Percentiles rank a stretch among this genome's conserved stretches.
Conservation (phyloP, 1,140 invertebrate species). For the Mesaphorura yosii region DNA sequence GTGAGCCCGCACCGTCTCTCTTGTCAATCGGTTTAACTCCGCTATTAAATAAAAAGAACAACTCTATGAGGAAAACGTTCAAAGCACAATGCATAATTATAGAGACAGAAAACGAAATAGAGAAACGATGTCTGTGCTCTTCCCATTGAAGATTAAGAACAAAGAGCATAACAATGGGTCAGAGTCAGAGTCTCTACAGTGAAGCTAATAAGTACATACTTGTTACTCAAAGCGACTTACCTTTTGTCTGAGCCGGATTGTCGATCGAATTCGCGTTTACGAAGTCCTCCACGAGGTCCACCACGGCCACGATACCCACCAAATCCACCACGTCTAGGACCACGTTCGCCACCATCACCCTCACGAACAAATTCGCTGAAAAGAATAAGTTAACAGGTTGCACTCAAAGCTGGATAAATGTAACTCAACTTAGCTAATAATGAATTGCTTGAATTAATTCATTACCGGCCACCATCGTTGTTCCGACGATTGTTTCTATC, state of each 20-base stretch:
- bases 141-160: no score
- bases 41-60: conserved; percentile 42
- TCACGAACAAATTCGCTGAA: conserved; percentile 30
- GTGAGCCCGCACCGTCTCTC: conserved; percentile 80
- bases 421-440: not conserved
- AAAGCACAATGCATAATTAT: not conserved
- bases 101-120: not conserved
- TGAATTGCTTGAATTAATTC: not conserved
- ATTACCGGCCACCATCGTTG: conserved; percentile 45
- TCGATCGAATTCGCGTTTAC: conserved; percentile 85
- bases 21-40: conserved; percentile 89
- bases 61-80: not conserved
- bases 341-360: conserved; percentile 30
- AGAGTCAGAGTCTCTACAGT: no score
- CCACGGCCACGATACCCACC: conserved; percentile 39
- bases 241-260: conserved; percentile 90
- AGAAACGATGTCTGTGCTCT: no score
- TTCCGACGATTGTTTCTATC: conserved; percentile 61
- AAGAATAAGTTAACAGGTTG: conserved; percentile 7
- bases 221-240: conserved; percentile 40
- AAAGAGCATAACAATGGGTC: no score
- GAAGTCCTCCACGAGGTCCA: conserved; percentile 47
- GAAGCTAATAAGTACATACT: not conserved
- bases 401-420: not conserved
- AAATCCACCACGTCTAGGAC: conserved; percentile 35